These are phyloP conservation scores for Chloebia gouldiae DNA, from an alignment of 2,113 vertebrate genomes.

Conservation along the genomic window DNA sequence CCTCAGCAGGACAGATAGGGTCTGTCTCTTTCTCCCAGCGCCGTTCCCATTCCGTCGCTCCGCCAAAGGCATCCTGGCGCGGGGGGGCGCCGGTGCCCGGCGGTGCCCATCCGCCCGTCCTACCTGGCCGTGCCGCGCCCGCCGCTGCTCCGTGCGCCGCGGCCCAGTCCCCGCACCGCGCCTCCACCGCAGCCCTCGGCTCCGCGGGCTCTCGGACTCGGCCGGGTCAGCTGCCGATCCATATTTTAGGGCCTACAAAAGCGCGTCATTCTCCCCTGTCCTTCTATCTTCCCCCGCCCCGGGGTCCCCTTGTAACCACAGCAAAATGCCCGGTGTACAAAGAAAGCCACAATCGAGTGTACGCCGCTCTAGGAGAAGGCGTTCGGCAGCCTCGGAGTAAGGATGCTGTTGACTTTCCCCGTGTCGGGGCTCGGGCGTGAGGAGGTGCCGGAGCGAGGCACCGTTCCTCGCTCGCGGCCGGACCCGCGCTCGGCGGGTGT, in stretches of 20 bases:
- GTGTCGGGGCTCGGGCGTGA: not conserved
- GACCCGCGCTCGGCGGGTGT: not conserved
- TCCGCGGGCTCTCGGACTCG: not conserved
- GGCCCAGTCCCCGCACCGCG: not conserved
- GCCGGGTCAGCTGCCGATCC: not conserved
- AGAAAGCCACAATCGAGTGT: not conserved
- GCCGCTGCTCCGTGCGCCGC: not conserved
- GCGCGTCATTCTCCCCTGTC: not conserved
- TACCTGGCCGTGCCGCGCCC: not conserved
- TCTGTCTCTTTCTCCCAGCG: not conserved
- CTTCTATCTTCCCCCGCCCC: not conserved
- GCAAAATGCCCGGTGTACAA: not conserved
- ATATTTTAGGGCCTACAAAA: slow-evolving; percentile 14
- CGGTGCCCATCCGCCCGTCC: not conserved
- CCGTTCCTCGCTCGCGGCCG: not conserved
- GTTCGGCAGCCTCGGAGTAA: not conserved
- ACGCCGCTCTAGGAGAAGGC: not conserved
- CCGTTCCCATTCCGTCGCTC: not conserved
- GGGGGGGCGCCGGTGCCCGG: not conserved
- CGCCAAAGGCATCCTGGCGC: not conserved
- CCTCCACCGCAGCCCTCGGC: not conserved
- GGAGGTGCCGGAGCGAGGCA: not conserved
- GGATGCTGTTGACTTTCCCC: not conserved
- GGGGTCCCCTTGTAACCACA: not conserved
- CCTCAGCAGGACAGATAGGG: not conserved